Evolutionary conservation across 2,797 vertebrate species (phyloP).

Genomic region (Podargus strigoides): DNA sequence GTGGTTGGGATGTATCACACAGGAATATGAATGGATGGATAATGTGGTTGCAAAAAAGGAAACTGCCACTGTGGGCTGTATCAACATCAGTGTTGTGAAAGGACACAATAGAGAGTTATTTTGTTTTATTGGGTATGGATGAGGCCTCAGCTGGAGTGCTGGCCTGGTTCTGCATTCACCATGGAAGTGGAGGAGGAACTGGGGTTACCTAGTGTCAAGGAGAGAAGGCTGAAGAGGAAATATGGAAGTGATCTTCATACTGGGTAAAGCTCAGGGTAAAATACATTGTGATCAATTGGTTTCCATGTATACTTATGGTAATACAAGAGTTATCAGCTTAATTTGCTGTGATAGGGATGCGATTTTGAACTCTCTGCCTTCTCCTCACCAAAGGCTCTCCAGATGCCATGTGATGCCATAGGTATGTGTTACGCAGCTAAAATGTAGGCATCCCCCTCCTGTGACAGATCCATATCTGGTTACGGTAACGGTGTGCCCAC

Average conservation of each 20-base stretch:
- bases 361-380: neutral
- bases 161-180: neutral
- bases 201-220: neutral
- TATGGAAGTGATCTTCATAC: neutral
- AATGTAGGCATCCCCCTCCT: neutral
- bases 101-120: neutral
- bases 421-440: neutral
- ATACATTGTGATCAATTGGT: neutral
- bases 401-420: neutral
- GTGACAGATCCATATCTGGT: neutral
- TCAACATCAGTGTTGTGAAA: neutral
- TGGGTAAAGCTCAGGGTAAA: neutral
- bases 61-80: neutral
- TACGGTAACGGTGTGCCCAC: neutral
- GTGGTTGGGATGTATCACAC: neutral
- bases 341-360: neutral
- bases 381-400: neutral
- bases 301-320: neutral
- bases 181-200: neutral
- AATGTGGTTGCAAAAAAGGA: constrained; percentile 1
- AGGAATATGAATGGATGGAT: neutral
- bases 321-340: neutral
- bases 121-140: neutral
- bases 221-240: neutral
- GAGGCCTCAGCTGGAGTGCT: neutral